Evolutionary conservation across 1,140 invertebrate genomes (phyloP).

Genomic region (Helicoverpa zea): DNA sequence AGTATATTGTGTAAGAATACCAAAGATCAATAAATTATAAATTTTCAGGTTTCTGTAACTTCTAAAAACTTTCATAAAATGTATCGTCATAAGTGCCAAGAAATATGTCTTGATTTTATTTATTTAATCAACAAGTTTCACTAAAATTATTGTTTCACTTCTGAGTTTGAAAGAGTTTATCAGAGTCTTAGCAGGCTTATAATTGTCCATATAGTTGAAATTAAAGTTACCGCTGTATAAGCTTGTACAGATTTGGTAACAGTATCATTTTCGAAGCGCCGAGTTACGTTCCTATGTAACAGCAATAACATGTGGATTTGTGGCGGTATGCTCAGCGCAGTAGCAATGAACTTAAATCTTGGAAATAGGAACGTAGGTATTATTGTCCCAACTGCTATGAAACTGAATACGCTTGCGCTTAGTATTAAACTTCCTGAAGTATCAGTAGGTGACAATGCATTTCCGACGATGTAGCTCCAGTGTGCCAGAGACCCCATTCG

Average conservation of each 20-base stretch:
- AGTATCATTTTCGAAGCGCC: conserved; percentile 53
- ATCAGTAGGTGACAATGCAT: conserved; percentile 55
- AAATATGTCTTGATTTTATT: too few species aligned
- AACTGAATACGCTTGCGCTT: conserved; percentile 54
- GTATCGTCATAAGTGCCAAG: too few species aligned
- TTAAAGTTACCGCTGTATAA: conserved; percentile 55
- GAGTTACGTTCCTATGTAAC: conserved; percentile 56
- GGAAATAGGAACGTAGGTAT: conserved; percentile 61
- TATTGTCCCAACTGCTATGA: conserved; percentile 57
- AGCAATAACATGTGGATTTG: conserved; percentile 65
- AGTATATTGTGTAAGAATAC: neutral
- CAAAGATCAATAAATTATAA: too few species aligned
- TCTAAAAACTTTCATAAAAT: too few species aligned
- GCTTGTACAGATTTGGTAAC: conserved; percentile 52
- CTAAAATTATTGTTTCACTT: neutral
- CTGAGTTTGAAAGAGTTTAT: neutral
- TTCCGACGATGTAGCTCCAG: conserved; percentile 66
- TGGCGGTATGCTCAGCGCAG: conserved; percentile 61
- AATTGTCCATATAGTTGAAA: conserved; percentile 59
- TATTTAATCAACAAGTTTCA: too few species aligned
- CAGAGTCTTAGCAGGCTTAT: conserved; percentile 29
- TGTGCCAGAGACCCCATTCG: conserved; percentile 62
- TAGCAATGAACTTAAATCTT: conserved; percentile 57
- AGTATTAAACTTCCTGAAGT: conserved; percentile 45
- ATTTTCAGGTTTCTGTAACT: too few species aligned